Conservation (phyloP, 1,140 invertebrate genomes). For the Ceratina calcarata region DNA sequence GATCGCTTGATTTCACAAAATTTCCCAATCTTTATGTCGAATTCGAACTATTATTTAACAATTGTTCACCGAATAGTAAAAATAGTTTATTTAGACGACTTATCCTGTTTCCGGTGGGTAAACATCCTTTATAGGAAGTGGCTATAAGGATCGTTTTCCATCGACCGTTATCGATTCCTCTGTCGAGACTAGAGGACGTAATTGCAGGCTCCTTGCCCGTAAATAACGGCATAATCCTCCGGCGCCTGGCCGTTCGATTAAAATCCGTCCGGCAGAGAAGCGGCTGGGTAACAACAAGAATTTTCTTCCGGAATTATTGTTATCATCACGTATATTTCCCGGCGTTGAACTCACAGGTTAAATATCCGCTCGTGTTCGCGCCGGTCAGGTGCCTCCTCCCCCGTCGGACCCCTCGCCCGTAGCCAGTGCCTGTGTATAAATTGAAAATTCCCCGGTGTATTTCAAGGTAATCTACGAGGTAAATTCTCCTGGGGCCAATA, state of each 20-base stretch:
- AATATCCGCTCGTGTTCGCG: constrained; percentile 31
- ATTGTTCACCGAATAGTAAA: no score
- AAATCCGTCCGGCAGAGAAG: constrained; percentile 29
- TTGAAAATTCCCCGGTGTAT: constrained; percentile 45
- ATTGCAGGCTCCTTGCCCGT: constrained; percentile 25
- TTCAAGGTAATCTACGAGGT: constrained; percentile 47
- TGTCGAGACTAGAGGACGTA: neutral
- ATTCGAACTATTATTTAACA: no score
- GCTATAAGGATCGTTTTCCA: no score
- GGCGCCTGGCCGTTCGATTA: constrained; percentile 31
- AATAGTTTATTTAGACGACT: no score
- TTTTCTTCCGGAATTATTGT: constrained; percentile 48
- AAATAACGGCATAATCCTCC: constrained; percentile 41
- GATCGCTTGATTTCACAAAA: no score
- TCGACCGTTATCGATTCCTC: constrained; percentile 18
- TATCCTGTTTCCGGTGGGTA: no score
- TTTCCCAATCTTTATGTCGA: no score
- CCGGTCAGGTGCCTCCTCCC: neutral
- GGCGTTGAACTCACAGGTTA: constrained; percentile 34
- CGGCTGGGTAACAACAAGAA: constrained; percentile 17
- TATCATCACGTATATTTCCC: constrained; percentile 45
- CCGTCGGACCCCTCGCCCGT: neutral
- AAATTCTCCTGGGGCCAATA: constrained; percentile 48
- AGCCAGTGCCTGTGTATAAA: constrained; percentile 24
- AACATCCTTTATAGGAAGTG: no score